A percentile compares a stretch with the other conserved stretches of the same genome.
Conservation (phyloP, 2,113 vertebrate species). For the Bombycilla garrulus region DNA sequence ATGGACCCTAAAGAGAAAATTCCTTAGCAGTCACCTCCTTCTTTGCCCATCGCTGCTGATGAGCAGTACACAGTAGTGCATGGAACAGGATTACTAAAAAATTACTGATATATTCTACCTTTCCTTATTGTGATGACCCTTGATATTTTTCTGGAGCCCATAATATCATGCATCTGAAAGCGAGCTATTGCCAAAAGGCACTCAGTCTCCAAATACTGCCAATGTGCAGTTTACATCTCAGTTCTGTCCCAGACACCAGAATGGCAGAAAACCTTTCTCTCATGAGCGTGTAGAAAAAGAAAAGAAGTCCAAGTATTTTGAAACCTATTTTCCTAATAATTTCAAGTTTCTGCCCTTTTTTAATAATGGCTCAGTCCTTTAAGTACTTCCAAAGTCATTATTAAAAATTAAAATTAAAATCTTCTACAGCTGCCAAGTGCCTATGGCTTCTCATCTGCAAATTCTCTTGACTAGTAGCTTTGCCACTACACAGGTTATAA, state of each 20-base stretch:
- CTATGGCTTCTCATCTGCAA: not conserved
- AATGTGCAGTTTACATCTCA: not conserved
- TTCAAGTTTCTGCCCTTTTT: not conserved
- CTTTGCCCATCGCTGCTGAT: not conserved
- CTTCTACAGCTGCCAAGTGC: not conserved
- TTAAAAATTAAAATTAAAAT: not conserved
- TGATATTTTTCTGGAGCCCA: not conserved
- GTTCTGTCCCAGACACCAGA: not conserved
- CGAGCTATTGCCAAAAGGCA: not conserved
- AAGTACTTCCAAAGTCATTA: not conserved
- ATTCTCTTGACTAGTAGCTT: not conserved
- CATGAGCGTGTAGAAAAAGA: not conserved
- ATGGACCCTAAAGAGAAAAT: not conserved
- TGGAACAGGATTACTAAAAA: not conserved
- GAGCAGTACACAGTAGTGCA: not conserved
- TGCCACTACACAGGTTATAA: not conserved
- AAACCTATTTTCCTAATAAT: not conserved
- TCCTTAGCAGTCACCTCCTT: not conserved
- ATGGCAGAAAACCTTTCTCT: not conserved
- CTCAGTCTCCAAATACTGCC: not conserved
- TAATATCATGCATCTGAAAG: not conserved
- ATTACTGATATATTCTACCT: not conserved
- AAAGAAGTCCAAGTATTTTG: not conserved
- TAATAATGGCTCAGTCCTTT: not conserved
- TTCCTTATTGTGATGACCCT: not conserved